Percentiles rank a stretch among this genome's conserved stretches.
These are phyloP conservation scores for Probaryconus sp. DNA, from an alignment of 1,140 invertebrate genomes.

Conservation along the genomic window DNA sequence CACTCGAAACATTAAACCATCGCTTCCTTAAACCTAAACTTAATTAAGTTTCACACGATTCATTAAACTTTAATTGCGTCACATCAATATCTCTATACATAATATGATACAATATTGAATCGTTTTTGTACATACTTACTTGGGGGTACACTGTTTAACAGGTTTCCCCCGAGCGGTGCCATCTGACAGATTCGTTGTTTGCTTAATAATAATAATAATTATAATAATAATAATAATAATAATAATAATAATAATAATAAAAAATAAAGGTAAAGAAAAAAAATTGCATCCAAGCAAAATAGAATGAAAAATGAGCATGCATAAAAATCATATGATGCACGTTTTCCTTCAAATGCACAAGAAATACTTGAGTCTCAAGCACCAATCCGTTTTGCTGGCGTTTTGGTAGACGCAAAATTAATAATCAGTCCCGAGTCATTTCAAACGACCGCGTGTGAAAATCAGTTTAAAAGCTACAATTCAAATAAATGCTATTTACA, in stretches of 20 bases:
- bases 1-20: too few species aligned
- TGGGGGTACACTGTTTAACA: conserved; percentile 6
- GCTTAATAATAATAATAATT: too few species aligned
- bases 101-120: conserved; percentile 70
- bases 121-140: conserved; percentile 71
- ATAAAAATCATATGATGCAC: too few species aligned
- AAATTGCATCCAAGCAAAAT: too few species aligned
- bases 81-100: conserved; percentile 10
- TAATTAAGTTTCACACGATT: conserved; percentile 19
- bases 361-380: neutral
- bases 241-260: too few species aligned
- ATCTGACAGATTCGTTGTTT: conserved; percentile 1
- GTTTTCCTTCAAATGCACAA: neutral
- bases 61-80: conserved; percentile 2
- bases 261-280: too few species aligned
- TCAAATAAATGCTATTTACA: conserved; percentile 42
- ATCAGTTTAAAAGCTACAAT: conserved; percentile 33
- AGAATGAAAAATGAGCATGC: too few species aligned
- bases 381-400: conserved; percentile 3
- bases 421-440: conserved; percentile 6
- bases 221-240: too few species aligned
- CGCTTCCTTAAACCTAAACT: neutral
- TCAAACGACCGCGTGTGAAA: conserved; percentile 16
- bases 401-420: neutral
- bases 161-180: neutral